Base-by-base conservation (phyloP, 2,888 invertebrate genomes). In the Cataglyphis cursor region DNA sequence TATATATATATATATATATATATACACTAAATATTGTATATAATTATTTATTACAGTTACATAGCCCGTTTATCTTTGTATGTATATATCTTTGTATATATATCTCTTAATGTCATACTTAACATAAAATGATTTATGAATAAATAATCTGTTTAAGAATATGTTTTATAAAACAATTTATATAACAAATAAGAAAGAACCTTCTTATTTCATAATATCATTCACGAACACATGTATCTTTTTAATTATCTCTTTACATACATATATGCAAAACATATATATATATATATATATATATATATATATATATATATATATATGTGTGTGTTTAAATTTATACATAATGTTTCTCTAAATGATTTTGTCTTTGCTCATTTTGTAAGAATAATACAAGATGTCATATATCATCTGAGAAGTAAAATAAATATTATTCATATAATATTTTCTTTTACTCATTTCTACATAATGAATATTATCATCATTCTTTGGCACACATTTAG, bases 401-500 rank as follows among this genome's bases (percentile, higher is more conserved):
- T n/a, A 18, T 44, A 44, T 28, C 18, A 35, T 28, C 18, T 31
- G 21, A 78, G 18, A 78, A 72, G 59, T 44, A 59, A 78, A 76
- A 70, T 70, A 21, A 31, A 41, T n/a, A 62, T 75, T 78, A 51
- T 78, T 59, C 61, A 62, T 61, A 35, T 80, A 80, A 66, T 62
- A 76, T 10, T 59, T 15, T 38, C 28, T 59, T 44, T 59, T 61
- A 57, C 44, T 76, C 61, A 18, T 48, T 75, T 59, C 35, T 59
- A 31, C 38, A 12, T 21, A 57, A 41, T 48, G 31, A 81, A 73
- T 81, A 81, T 35, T 6, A 51, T 76, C 24, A 76, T 61, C n/a
- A 75, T 81, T 31, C 38, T 81, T 73, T 76, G 81, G 76, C 76
- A 81, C 81, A 81, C 15, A 61, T 21, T 38, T 38, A 75, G 24